A percentile compares a stretch with the other conserved stretches of the same genome.
Conservation (phyloP, 2,113 vertebrate genomes). For the Brienomyrus brachyistius region DNA sequence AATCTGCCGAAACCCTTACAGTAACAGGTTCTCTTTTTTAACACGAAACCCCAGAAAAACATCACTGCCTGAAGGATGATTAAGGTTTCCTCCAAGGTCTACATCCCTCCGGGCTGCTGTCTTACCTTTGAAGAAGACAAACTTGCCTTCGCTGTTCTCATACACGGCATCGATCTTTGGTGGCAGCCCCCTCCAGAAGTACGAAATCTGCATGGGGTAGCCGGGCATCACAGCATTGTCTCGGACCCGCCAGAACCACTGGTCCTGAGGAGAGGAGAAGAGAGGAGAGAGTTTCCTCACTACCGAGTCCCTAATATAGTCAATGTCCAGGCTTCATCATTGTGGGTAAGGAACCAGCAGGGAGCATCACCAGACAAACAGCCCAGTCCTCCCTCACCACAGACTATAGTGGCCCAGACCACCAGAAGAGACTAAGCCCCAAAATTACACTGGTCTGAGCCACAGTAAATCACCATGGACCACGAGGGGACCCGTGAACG, state of each 20-base stretch:
- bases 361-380: not conserved
- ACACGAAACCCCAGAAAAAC: not conserved
- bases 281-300: not conserved
- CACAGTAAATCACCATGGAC: not conserved
- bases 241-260: slow-evolving; percentile 97
- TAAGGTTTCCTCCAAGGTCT: not conserved
- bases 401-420: not conserved
- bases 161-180: slow-evolving; percentile 95
- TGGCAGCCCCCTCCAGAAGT: slow-evolving; percentile 93
- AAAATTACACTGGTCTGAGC: not conserved
- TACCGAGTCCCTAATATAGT: not conserved
- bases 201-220: slow-evolving; percentile 96
- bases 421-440: not conserved
- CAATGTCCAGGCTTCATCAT: not conserved
- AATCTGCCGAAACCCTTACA: not conserved
- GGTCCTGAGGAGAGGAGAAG: slow-evolving; percentile 66
- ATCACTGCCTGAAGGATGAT: not conserved
- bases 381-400: not conserved
- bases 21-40: not conserved
- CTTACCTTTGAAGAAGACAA: slow-evolving; percentile 99
- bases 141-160: slow-evolving; percentile 95
- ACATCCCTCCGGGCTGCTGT: not conserved
- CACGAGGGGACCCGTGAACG: not conserved
- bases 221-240: slow-evolving; percentile 96
- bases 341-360: not conserved